Conservation (phyloP, 2,113 vertebrate species). For the Notothenia coriiceps region DNA sequence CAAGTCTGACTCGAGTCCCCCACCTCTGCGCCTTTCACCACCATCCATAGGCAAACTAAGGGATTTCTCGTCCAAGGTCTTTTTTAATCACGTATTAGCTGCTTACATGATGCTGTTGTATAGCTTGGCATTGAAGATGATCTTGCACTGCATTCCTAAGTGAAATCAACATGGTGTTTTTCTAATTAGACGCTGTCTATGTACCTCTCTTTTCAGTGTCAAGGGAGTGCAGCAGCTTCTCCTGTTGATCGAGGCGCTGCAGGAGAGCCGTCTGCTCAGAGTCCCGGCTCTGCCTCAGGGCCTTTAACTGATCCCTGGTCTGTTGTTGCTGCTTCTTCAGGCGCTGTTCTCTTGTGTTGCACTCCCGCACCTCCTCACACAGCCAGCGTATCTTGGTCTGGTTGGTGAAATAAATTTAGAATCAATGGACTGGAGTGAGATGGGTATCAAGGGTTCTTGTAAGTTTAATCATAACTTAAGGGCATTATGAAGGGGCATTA, state of each 20-base stretch:
- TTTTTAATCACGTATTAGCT: constrained; percentile 13
- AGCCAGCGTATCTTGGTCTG: constrained; percentile 88
- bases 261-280: constrained; percentile 86
- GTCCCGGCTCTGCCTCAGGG: constrained; percentile 84
- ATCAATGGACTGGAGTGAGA: neutral
- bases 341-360: constrained; percentile 84
- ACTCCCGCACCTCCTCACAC: constrained; percentile 91
- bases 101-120: neutral
- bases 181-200: neutral
- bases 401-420: neutral
- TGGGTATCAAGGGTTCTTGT: neutral
- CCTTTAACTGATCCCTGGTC: constrained; percentile 87
- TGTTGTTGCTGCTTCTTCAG: constrained; percentile 84
- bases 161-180: neutral
- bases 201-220: constrained; percentile 91
- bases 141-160: neutral
- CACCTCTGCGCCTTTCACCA: neutral
- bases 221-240: constrained; percentile 88
- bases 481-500: neutral
- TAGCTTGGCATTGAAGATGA: neutral
- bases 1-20: too few species aligned
- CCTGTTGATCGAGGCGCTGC: constrained; percentile 89
- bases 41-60: neutral
- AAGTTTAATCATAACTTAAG: neutral
- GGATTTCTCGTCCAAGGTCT: neutral